A percentile compares a stretch with the other conserved stretches of the same genome.
Conservation (phyloP, 2,797 vertebrate genomes). For the Leptodactylus fallax region DNA sequence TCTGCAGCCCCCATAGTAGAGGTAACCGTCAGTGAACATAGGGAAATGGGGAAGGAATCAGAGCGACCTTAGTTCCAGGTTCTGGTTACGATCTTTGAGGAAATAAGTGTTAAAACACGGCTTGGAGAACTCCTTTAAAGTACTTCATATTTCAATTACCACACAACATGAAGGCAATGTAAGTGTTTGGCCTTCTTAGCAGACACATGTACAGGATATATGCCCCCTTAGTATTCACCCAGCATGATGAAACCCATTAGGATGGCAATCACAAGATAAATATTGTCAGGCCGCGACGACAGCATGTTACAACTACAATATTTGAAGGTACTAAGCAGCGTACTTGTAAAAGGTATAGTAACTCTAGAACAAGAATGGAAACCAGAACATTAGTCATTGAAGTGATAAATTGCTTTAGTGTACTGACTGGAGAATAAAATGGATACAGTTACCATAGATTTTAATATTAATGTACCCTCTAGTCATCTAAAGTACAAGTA, state of each 20-base stretch:
- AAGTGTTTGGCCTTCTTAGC: neutral
- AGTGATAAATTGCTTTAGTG: slow-evolving; percentile 11
- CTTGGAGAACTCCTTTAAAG: too few relatives aligned
- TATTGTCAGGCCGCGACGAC: too few relatives aligned
- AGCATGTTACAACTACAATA: too few relatives aligned
- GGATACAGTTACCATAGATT: neutral
- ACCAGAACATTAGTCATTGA: neutral
- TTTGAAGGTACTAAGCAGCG: too few relatives aligned
- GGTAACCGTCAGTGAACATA: too few relatives aligned
- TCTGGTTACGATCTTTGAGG: too few relatives aligned
- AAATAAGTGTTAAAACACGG: too few relatives aligned
- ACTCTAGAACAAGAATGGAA: neutral
- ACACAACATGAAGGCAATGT: neutral
- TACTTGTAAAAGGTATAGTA: too few relatives aligned
- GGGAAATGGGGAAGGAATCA: too few relatives aligned
- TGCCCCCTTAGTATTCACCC: neutral
- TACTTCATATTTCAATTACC: neutral
- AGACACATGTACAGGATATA: neutral
- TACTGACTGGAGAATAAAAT: neutral
- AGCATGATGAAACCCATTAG: neutral
- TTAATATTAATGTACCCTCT: neutral
- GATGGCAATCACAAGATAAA: too few relatives aligned
- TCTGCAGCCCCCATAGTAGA: too few relatives aligned
- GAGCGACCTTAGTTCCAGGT: too few relatives aligned
- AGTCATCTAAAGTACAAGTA: neutral